These are phyloP conservation scores for Ellobium chinense DNA, from an alignment of 2,888 invertebrate species.

Conservation along the genomic window DNA sequence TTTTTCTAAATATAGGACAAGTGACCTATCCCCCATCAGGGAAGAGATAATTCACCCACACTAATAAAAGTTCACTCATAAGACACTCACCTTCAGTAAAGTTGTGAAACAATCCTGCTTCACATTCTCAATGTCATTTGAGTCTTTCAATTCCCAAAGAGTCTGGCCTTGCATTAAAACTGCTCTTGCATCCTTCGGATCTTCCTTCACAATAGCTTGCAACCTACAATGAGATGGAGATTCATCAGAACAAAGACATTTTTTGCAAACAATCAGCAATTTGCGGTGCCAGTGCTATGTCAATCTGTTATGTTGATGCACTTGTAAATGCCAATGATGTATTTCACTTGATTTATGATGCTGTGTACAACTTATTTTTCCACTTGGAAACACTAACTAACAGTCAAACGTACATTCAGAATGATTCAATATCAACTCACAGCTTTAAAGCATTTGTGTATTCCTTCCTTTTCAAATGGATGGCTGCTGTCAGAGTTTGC, in stretches of 20 bases:
- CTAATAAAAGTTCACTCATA: not conserved
- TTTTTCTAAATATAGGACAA: no score
- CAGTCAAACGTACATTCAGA: no score
- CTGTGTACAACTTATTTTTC: no score
- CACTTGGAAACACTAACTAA: no score
- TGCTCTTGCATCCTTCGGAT: conserved; percentile 13
- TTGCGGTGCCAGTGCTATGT: no score
- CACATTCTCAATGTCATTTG: conserved; percentile 39
- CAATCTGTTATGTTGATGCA: no score
- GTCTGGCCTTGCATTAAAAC: conserved; percentile 55
- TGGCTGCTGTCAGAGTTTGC: conserved; percentile 55
- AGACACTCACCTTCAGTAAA: conserved; percentile 59
- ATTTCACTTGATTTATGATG: no score
- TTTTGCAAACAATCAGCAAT: not conserved
- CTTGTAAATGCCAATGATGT: no score
- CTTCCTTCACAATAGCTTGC: conserved; percentile 5
- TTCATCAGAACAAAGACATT: not conserved
- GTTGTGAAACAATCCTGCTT: conserved; percentile 59
- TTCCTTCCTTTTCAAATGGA: conserved; percentile 50
- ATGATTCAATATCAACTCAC: no score
- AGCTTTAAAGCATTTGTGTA: conserved; percentile 50
- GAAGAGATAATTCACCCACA: no score
- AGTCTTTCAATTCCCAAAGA: conserved; percentile 59
- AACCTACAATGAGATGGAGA: not conserved
- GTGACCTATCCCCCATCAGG: no score